These are phyloP conservation scores for Noctua pronuba DNA, from an alignment of 2,888 invertebrate genomes.

Conservation along the genomic window DNA sequence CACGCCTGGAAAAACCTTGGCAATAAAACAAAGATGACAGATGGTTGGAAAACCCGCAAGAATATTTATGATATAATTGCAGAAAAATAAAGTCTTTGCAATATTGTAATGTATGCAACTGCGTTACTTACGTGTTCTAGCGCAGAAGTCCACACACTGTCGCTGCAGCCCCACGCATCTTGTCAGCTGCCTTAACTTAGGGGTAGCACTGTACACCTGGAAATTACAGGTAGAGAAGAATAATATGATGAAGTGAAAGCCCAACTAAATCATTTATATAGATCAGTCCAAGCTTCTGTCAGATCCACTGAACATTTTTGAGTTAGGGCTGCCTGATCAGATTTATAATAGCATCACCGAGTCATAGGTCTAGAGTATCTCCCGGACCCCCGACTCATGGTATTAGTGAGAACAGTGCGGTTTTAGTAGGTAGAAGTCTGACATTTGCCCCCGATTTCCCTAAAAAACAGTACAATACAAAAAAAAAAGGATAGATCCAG, in stretches of 20 bases:
- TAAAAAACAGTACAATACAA: background rate
- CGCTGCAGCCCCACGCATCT: constrained; percentile 92
- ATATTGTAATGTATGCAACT: background rate
- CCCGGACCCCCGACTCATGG: background rate
- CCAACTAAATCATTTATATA: too few species aligned
- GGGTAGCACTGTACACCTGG: constrained; percentile 93
- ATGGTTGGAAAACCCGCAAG: background rate
- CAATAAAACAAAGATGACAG: background rate
- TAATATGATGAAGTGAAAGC: background rate
- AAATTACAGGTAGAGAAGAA: background rate
- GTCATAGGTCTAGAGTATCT: background rate
- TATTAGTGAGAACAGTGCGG: background rate
- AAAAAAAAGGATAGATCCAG: background rate
- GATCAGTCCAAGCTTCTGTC: too few species aligned
- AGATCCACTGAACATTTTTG: background rate
- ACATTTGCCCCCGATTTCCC: too few species aligned
- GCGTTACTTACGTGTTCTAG: constrained; percentile 91
- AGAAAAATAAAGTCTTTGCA: background rate
- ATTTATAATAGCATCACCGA: background rate
- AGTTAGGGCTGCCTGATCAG: background rate
- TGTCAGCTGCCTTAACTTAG: constrained; percentile 92
- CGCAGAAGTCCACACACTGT: constrained; percentile 93
- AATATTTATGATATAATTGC: background rate
- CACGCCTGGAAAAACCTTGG: background rate
- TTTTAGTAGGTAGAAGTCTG: background rate